phyloP scores from a whole-genome alignment of 2,888 invertebrate genomes.

The Drosophila maculinotata region DNA sequence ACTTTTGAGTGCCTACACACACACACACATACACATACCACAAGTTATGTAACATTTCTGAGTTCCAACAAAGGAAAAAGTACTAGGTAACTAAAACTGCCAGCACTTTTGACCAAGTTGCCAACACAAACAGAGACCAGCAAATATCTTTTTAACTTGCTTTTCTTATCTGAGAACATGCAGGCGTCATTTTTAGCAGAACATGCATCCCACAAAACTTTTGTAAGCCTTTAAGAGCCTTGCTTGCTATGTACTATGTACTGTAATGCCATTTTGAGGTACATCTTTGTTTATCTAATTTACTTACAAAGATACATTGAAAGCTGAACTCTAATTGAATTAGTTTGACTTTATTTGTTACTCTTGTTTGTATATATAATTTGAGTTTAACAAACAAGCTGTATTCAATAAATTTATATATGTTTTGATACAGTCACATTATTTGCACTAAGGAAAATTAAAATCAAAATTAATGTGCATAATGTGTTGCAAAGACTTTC shows the following conservation, averaged over 20 bases:
- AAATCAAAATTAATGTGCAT: too few relatives aligned
- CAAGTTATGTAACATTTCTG: conserved; percentile 54
- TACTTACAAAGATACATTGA: neutral
- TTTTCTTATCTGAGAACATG: conserved; percentile 59
- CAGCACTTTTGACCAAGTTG: conserved; percentile 44
- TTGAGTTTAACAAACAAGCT: too few relatives aligned
- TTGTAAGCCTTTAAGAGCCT: conserved; percentile 25
- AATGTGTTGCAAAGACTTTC: too few relatives aligned
- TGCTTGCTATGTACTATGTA: neutral
- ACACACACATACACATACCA: conserved; percentile 1
- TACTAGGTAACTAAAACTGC: conserved; percentile 6
- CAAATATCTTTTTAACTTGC: conserved; percentile 21
- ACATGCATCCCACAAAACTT: conserved; percentile 37
- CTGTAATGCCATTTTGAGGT: neutral
- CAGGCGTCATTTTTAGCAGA: conserved; percentile 44
- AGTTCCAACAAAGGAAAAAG: conserved; percentile 2
- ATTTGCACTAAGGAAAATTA: too few relatives aligned
- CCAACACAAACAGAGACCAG: conserved; percentile 25
- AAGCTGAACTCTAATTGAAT: too few relatives aligned
- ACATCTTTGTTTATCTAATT: conserved; percentile 1
- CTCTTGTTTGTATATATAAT: too few relatives aligned
- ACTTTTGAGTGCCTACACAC: conserved; percentile 42
- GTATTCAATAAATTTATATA: too few relatives aligned
- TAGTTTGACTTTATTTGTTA: too few relatives aligned
- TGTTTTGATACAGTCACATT: too few relatives aligned